Evolutionary conservation across 2,797 vertebrate genomes (phyloP).

Genomic region (Heterohyrax brucei): DNA sequence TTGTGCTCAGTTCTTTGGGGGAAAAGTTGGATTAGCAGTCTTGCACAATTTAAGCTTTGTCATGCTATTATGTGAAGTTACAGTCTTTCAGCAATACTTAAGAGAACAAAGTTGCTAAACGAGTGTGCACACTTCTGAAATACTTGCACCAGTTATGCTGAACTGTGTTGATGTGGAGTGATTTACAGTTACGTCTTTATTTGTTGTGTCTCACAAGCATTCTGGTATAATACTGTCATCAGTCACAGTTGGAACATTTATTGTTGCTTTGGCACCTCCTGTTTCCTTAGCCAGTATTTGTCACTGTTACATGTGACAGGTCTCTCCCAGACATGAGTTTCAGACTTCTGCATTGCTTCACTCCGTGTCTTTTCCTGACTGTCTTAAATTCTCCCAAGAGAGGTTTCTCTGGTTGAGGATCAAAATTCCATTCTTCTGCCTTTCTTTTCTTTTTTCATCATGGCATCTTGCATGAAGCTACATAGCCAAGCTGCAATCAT

Average conservation of each 20-base stretch:
- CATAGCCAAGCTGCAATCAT: background rate
- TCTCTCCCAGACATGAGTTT: background rate
- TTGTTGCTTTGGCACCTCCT: slow-evolving; percentile 18
- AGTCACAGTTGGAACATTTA: background rate
- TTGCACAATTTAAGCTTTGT: background rate
- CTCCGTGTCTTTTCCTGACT: background rate
- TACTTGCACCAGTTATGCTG: background rate
- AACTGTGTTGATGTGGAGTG: background rate
- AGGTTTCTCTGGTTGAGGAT: background rate
- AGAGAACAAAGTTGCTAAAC: background rate
- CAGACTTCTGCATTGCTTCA: background rate
- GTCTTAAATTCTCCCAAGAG: slow-evolving; percentile 12
- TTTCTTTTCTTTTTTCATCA: background rate
- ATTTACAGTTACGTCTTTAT: slow-evolving; percentile 7
- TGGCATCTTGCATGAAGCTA: background rate
- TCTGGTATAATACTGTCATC: slow-evolving; percentile 44
- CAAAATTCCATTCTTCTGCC: background rate
- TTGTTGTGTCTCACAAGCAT: slow-evolving; percentile 13
- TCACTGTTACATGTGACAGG: background rate
- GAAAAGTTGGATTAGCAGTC: background rate
- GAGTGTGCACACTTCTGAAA: background rate
- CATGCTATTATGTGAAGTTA: background rate
- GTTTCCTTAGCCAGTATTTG: background rate
- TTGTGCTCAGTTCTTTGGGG: background rate
- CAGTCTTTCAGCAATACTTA: background rate